Base-by-base conservation (phyloP, 2,888 invertebrate species). In the Meteorus colon region DNA sequence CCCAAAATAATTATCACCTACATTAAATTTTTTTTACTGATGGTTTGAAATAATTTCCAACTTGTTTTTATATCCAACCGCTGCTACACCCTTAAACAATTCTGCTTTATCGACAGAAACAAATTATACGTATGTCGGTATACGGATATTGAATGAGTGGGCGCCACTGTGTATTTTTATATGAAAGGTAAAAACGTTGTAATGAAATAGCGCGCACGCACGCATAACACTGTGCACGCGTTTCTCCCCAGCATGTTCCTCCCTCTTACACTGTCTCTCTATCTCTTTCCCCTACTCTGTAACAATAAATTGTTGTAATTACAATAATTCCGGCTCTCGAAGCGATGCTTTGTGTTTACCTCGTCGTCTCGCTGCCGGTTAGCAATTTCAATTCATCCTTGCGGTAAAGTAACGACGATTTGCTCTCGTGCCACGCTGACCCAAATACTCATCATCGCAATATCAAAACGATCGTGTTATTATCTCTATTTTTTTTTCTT, bases 261-360 rank as follows among this genome's bases (percentile, higher is more conserved):
- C 59, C 27, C 73, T 31, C 1, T 65, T 37, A 24, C 55, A 5
- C 63, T 67, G 69, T 68, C 68, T 63, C 19, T 27, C 31, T 31
- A 59, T 16, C 65, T 62, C 48, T 59, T 69, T 73, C 68, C 41
- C 55, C 70, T 73, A 59, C 67, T 80, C 67, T 62, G 80, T 69
- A 82, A 85, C 84, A 86, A 86, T 86, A 86, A 86, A 86, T 86
- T 86, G 83, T 85, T 82, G 84, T 85, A 87, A 87, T 87, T 86
- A 86, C 83, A 86, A 87, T 87, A 85, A 87, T 86, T 84, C 83
- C 80, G 82, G 83, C 81, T 82, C 84, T 86, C 82, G 82, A 83
- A 81, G 79, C 76, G 81, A 80, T 80, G 81, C 82, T 84, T 84
- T 81, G 84, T 82, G 79, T 86, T 86, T 84, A 85, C 80, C 81